phyloP scores from a whole-genome alignment of 1,140 invertebrate genomes.

The Colletes latitarsis region DNA sequence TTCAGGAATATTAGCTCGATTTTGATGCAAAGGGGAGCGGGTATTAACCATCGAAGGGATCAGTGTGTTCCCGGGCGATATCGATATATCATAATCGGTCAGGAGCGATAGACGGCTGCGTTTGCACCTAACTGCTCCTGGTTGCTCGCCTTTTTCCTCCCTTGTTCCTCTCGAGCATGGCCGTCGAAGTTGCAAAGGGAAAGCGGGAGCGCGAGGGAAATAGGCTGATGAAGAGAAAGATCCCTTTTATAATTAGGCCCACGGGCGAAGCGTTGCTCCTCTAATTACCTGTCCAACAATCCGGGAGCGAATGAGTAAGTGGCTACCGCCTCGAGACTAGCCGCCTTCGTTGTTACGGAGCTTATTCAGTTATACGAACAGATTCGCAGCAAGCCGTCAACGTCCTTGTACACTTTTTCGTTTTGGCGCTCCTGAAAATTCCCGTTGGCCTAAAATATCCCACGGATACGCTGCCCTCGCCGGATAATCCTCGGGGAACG shows the following conservation, averaged over 20 bases:
- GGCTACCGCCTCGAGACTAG: slow-evolving; percentile 37
- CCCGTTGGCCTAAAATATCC: slow-evolving; percentile 10
- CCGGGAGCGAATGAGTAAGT: slow-evolving; percentile 71
- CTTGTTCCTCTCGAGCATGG: neutral
- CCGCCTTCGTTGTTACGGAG: slow-evolving; percentile 61
- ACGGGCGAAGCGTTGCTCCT: slow-evolving; percentile 76
- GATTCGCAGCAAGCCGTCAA: slow-evolving; percentile 16
- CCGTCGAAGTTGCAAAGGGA: slow-evolving; percentile 27
- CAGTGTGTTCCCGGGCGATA: slow-evolving; percentile 1
- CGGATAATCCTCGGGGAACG: neutral
- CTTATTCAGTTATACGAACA: slow-evolving; percentile 70
- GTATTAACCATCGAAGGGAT: slow-evolving; percentile 15
- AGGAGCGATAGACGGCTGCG: slow-evolving; percentile 21
- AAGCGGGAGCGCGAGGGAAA: slow-evolving; percentile 40
- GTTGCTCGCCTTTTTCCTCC: neutral
- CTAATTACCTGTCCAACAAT: slow-evolving; percentile 80
- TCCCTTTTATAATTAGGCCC: slow-evolving; percentile 79
- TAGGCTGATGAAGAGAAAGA: slow-evolving; percentile 42
- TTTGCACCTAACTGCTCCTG: slow-evolving; percentile 25
- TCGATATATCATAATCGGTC: slow-evolving; percentile 61
- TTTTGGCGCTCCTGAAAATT: neutral
- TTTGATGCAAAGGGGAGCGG: slow-evolving; percentile 12
- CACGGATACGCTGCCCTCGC: too few relatives aligned
- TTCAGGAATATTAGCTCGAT: slow-evolving; percentile 20
- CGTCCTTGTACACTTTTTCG: slow-evolving; percentile 6